Conservation (phyloP, 2,888 invertebrate genomes). For the Rotaria macrura region DNA sequence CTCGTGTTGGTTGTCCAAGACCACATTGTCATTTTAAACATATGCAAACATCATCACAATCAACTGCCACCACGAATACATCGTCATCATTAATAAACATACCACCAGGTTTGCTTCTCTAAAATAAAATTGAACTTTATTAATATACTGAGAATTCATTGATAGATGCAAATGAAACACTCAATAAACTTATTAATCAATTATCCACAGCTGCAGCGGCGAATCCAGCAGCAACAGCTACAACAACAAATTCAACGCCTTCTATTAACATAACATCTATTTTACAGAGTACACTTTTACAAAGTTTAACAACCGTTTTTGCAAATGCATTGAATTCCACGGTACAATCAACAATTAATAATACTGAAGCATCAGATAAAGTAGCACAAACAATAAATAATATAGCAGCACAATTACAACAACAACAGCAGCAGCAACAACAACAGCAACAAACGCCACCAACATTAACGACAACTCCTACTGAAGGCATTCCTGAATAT, state of each 20-base stretch:
- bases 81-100: not conserved
- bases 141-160: not conserved
- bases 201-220: not conserved
- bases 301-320: not conserved
- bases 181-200: not conserved
- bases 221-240: not conserved
- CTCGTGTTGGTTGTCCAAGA: slow-evolving; percentile 67
- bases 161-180: not conserved
- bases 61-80: not conserved
- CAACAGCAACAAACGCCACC: not conserved
- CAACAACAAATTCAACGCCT: not conserved
- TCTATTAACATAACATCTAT: not conserved
- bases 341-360: not conserved
- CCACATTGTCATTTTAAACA: slow-evolving; percentile 87
- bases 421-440: slow-evolving; percentile 23
- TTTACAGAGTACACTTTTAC: not conserved
- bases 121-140: not conserved
- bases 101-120: not conserved
- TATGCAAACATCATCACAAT: slow-evolving; percentile 41
- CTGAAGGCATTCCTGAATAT: slow-evolving; percentile 49
- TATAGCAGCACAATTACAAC: slow-evolving; percentile 35
- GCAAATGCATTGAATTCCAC: not conserved
- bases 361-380: not conserved
- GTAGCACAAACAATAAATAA: slow-evolving; percentile 20
- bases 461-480: not conserved